These are phyloP conservation scores for Macrotis lagotis DNA, from an alignment of 2,113 vertebrate species.

Conservation along the genomic window DNA sequence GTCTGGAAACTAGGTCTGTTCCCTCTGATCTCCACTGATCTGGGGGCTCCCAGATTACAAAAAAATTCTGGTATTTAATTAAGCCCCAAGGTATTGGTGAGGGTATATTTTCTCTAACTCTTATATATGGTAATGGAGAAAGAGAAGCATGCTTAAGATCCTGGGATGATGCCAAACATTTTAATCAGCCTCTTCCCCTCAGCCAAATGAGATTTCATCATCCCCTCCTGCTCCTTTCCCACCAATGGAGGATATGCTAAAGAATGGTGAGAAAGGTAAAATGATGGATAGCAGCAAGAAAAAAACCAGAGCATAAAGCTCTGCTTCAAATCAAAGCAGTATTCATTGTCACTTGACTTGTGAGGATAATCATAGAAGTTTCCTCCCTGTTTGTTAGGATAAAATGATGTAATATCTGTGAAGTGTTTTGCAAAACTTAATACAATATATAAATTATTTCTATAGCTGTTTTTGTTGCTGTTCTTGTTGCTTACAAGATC, in stretches of 20 bases:
- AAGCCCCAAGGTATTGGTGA: not conserved
- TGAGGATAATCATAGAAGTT: too few relatives aligned
- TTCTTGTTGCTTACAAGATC: not conserved
- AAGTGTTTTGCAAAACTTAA: not conserved
- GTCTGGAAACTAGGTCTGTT: not conserved
- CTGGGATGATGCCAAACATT: not conserved
- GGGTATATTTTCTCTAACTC: not conserved
- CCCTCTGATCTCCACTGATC: not conserved
- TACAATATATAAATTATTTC: not conserved
- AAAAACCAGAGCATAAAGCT: not conserved
- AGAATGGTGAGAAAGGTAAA: not conserved
- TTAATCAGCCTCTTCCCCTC: not conserved
- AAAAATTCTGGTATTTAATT: not conserved
- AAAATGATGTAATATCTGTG: not conserved
- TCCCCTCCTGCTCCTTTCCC: not conserved
- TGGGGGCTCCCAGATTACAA: not conserved
- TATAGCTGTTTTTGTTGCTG: not conserved
- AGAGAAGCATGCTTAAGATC: not conserved
- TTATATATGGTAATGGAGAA: not conserved
- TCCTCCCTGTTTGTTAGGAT: not conserved
- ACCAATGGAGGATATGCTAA: not conserved
- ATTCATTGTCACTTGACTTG: not conserved
- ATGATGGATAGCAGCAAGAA: not conserved
- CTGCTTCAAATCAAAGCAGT: not conserved
- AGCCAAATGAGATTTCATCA: not conserved